Evolutionary conservation across 1,140 invertebrate genomes (phyloP).

Genomic region (Zaprionus lachaisei): DNA sequence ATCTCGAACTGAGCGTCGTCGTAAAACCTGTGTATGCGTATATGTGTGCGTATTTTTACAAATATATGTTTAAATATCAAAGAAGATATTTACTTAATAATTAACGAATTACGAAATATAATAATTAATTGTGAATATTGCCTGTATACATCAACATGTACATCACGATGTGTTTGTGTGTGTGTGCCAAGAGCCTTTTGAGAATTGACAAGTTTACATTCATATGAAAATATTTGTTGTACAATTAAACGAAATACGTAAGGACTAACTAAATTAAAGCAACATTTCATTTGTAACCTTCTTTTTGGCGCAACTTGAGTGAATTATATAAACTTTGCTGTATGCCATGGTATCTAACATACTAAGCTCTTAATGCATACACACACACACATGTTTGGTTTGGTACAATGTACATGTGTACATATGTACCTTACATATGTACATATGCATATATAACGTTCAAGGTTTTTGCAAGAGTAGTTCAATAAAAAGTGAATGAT

Average conservation of each 20-base stretch:
- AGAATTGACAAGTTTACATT: background rate
- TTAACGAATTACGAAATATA: background rate
- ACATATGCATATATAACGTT: slow-evolving; percentile 43
- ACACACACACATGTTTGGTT: slow-evolving; percentile 8
- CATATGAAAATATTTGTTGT: background rate
- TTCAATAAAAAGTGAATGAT: slow-evolving; percentile 26
- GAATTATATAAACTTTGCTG: slow-evolving; percentile 42
- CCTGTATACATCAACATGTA: background rate
- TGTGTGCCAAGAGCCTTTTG: background rate
- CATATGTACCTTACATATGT: background rate
- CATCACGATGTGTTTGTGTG: background rate
- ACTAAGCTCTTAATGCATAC: slow-evolving; percentile 14
- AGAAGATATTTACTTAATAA: background rate
- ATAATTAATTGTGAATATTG: background rate
- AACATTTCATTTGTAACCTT: background rate
- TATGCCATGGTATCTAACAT: slow-evolving; percentile 3
- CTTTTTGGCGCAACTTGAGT: background rate
- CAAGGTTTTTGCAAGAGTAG: slow-evolving; percentile 54
- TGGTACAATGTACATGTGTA: slow-evolving; percentile 12
- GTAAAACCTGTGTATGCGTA: slow-evolving; percentile 34
- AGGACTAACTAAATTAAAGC: background rate
- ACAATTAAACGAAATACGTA: background rate
- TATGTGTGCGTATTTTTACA: slow-evolving; percentile 31
- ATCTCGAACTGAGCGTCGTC: slow-evolving; percentile 37
- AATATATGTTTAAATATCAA: background rate